These are phyloP conservation scores for Acomys russatus DNA, from an alignment of 2,797 vertebrate genomes.

Conservation along the genomic window DNA sequence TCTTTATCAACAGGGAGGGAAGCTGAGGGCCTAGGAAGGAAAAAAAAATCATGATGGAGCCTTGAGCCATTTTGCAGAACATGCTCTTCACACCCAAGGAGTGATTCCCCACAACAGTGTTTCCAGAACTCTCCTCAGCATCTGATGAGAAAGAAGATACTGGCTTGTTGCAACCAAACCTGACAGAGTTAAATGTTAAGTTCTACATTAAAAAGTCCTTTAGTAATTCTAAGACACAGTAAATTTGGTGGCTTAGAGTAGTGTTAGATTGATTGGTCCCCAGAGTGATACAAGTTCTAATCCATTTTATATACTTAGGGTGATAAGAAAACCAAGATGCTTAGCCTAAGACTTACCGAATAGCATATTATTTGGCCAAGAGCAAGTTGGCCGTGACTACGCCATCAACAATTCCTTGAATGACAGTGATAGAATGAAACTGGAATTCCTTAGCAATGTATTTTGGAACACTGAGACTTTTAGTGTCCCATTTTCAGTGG, in stretches of 20 bases:
- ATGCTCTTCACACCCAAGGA: not conserved
- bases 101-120: no score
- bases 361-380: not conserved
- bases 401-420: not conserved
- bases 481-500: not conserved
- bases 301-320: not conserved
- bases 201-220: not conserved
- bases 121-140: not conserved
- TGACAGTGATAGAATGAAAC: not conserved
- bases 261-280: not conserved
- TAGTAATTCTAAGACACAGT: not conserved
- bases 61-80: not conserved
- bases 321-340: not conserved
- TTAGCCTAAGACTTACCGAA: not conserved
- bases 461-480: conserved; percentile 4
- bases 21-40: not conserved
- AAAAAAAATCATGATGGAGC: not conserved
- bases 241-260: not conserved
- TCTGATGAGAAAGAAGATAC: conserved; percentile 12
- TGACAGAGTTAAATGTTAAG: conserved; percentile 19
- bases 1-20: not conserved
- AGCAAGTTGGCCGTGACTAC: not conserved
- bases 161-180: not conserved
- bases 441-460: not conserved
- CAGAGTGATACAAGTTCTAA: not conserved